Evolutionary conservation across 1,140 invertebrate species (phyloP), one percentile per base, ranked within the genome.

Genomic region (Megathymus violae): DNA sequence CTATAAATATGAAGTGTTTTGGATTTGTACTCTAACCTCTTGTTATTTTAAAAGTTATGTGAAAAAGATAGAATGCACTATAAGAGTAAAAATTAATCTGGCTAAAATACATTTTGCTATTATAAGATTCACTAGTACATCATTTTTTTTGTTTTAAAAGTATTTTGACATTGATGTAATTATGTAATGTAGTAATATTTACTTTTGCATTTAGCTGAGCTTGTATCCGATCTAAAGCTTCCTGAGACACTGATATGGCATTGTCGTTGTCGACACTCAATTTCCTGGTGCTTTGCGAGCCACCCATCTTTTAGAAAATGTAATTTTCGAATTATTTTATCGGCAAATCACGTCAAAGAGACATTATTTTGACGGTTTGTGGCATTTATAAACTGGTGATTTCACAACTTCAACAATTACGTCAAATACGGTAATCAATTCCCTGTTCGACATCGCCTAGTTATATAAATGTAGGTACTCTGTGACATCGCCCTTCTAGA

Each of bases 181-280:
- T 90, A 90, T 90, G 84, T 90, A 90, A 90, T 90, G 69, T n/a
- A 74, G 76, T 56, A 46, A 76, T 80, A 82, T 68, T 85, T 88
- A 90, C 88, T 78, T 83, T 86, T 58, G 80, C 76, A 19, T 67
- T 71, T 16, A 88, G 76, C 68, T 85, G 84, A 60, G 80, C 75
- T 69, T 88, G 84, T 90, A 90, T 86, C 65, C 88, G 76, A 40
- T 88, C 82, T 80, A 90, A 67, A 9, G 85, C 88, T 56, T 90
- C 85, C 73, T 87, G 84, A 15, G 88, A 90, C 41, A 90, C 84
- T 80, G 88, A 85, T 62, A 90, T 88, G 52, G 83, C 74, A 77
- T 88, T 88, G 62, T 90, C 85, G 52, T 90, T 90, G 40, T 90
- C 85, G 44, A 90, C 82, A 73, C 81, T 90, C 48, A 90, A 56